Evolutionary conservation across 2,888 invertebrate genomes (phyloP).

Genomic region (Rhopalosiphum nymphaeae): DNA sequence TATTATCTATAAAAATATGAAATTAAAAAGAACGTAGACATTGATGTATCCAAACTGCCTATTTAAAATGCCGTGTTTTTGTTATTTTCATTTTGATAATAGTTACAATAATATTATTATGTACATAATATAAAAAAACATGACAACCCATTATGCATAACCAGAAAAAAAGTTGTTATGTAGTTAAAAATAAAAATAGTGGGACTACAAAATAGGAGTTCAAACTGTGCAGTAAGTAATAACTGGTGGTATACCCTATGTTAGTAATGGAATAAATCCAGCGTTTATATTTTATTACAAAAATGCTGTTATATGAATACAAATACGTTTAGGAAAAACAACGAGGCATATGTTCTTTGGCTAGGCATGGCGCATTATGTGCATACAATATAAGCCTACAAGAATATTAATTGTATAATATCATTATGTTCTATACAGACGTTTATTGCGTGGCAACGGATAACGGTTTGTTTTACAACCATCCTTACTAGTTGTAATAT

Average conservation of each 20-base stretch:
- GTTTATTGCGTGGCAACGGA: neutral
- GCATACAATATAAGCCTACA: neutral
- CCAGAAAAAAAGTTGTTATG: neutral
- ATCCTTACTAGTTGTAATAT: neutral
- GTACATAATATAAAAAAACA: neutral
- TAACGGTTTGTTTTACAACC: neutral
- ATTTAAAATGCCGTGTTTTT: neutral
- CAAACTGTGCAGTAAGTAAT: too few species aligned
- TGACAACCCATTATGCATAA: neutral
- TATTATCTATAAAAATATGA: neutral
- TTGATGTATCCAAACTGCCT: neutral
- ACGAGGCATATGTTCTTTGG: neutral
- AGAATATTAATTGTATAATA: neutral
- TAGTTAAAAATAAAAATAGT: neutral
- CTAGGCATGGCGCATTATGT: neutral
- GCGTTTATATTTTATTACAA: neutral
- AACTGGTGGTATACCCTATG: too few species aligned
- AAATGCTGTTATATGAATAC: neutral
- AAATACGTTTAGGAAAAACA: neutral
- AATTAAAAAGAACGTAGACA: neutral
- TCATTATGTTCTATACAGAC: neutral
- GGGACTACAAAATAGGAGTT: neutral
- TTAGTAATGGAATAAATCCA: neutral
- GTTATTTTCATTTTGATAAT: neutral
- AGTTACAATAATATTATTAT: neutral